A percentile compares a stretch with the other conserved stretches of the same genome.
Conservation (phyloP, 2,113 vertebrate genomes). For the Corvus moneduloides region DNA sequence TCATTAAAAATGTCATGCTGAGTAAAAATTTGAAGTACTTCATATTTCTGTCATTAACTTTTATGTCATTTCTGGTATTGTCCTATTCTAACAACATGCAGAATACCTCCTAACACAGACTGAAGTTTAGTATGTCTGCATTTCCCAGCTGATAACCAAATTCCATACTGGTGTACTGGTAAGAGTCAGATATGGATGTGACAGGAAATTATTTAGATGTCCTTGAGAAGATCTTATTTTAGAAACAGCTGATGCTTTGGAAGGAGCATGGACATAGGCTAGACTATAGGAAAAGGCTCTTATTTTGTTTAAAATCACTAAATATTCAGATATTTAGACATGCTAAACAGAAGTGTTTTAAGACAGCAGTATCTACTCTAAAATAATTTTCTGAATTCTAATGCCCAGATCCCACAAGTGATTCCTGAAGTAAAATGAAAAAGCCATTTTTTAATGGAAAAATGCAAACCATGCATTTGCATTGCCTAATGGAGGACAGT, state of each 20-base stretch:
- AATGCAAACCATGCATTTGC: background rate
- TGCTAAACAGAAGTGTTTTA: background rate
- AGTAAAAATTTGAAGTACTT: background rate
- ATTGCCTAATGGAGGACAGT: background rate
- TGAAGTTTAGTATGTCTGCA: constrained; percentile 13
- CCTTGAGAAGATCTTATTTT: constrained; percentile 56
- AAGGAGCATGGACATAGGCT: background rate
- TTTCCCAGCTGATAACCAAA: constrained; percentile 63
- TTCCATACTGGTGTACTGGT: constrained; percentile 56
- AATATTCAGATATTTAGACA: background rate
- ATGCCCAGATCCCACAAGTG: background rate
- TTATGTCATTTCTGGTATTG: background rate
- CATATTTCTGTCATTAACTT: background rate
- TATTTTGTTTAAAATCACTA: background rate
- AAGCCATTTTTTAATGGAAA: background rate
- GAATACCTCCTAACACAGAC: background rate
- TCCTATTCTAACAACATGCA: background rate
- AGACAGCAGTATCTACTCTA: background rate
- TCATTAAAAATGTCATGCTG: background rate
- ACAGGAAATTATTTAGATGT: constrained; percentile 60
- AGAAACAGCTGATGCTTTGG: constrained; percentile 32
- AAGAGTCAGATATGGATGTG: constrained; percentile 55
- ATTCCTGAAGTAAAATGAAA: background rate
- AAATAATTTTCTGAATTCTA: background rate
- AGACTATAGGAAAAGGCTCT: background rate